Evolutionary conservation across 2,113 vertebrate genomes (phyloP).

Genomic region (Hipposideros armiger): DNA sequence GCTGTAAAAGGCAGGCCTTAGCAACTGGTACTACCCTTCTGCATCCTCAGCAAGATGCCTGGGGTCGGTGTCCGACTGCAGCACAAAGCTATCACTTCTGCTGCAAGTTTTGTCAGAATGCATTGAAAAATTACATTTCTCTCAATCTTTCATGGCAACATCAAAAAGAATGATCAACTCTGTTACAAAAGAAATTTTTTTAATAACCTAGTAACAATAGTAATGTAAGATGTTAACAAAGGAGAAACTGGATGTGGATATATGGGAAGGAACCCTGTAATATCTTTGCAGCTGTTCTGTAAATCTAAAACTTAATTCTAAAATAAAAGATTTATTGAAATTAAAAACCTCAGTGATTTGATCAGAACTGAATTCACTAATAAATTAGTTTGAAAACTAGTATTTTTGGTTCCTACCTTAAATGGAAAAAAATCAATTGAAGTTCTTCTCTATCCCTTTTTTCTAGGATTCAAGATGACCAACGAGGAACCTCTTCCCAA

Average conservation of each 20-base stretch:
- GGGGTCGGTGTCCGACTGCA: neutral
- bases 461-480: conserved; percentile 94
- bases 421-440: conserved; percentile 61
- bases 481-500: conserved; percentile 99
- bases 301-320: neutral
- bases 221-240: conserved; percentile 8
- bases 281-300: neutral
- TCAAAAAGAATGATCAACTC: neutral
- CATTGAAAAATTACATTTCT: conserved; percentile 30
- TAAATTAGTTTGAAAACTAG: conserved; percentile 31
- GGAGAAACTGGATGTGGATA: neutral
- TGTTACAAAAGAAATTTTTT: neutral
- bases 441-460: neutral
- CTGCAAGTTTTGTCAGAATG: neutral
- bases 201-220: neutral
- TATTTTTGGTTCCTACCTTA: conserved; percentile 43
- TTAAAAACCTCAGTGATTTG: neutral
- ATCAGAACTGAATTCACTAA: neutral
- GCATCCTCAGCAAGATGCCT: neutral
- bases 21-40: neutral
- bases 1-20: neutral
- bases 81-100: neutral
- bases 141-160: neutral
- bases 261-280: neutral
- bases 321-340: neutral